Base-by-base conservation (phyloP, 2,113 vertebrate species). In the Microtus ochrogaster region DNA sequence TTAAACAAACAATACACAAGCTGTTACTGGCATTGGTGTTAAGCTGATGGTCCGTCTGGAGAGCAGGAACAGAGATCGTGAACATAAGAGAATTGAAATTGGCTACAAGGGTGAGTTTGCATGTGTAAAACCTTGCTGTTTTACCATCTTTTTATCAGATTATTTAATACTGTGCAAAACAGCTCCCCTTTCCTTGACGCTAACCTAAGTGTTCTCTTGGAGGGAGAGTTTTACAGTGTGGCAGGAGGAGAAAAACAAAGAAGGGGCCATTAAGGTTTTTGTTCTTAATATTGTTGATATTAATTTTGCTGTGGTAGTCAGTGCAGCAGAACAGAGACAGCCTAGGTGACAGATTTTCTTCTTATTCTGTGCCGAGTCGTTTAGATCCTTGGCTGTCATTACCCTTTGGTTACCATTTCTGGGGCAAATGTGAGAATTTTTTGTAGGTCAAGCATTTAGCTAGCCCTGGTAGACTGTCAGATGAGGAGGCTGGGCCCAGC, bases 1-100 rank as follows among this genome's bases (percentile, higher is more conserved):
- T 99, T 99, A 99, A 99, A 98, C 99, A 98, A 99, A 99, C 99
- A 99, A 98, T 98, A 97, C 98, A 33, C 99, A 99, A 99, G 99
- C 99, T 99, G 99, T 99, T 99, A 99, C 99, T 99, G 99, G 98
- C 99, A 98, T 86, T 98, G 98, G 98, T 98, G 96, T 98, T 97
- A 98, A 98, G 98, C 98, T 98, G 98, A 91, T 98, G 98, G 98
- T 98, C 99, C 99, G 99, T 99, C 99, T 99, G 99, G 99, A 99
- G 98, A 99, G 98, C 98, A 98, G 98, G 98, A 98, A 98, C 98
- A 98, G 98, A 97, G 98, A 98, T 98, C 97, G 96, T 98, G 97
- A 98, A 97, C 98, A 98, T 98, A 98, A 98, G 98, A 98, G 98
- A 98, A 98, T 98, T 98, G 98, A 98, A 98, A 98, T 83, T 97